Base-by-base conservation (phyloP, 2,797 vertebrate species). In the Phrynocephalus forsythii region DNA sequence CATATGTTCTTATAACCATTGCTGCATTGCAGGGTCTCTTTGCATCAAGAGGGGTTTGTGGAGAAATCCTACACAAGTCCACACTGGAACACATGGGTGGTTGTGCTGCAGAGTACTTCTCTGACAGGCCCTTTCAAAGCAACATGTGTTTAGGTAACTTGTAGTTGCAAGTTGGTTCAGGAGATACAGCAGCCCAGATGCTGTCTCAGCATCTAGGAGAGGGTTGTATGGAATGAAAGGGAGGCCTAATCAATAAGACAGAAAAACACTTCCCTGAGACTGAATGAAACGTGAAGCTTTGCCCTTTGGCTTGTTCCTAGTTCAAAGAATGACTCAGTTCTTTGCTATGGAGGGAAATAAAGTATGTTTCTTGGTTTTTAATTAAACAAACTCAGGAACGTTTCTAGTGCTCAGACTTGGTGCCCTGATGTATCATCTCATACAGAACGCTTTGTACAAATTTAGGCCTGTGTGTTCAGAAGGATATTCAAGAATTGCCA, bases 321-420 rank as follows among this genome's bases (percentile, higher is more conserved):
- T 86, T 89, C 26, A 84, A 3, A 83, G 63, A 92, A 84, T 92
- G 91, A 86, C 33, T 81, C 90, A 18, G 30, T 82, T 44, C 66
- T 85, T 78, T 68, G 87, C 26, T 90, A 91, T 89, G 89, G 87
- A 88, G 90, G 87, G 90, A 86, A 92, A 91, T 33, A 33, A 87
- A 63, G 60, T 5, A 91, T 85, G 85, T 91, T 90, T 92, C 69
- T 63, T 88, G 83, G 72, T 82, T 48, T 90, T 88, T 90, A 48
- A 24, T 92, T 92, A 44, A 50, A 0, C 89, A 78, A 11, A 87
- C 77, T 87, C 15, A 22, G 6, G 28, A 79, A n/a, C 68, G 66
- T 9, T 80, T 80, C 3, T 75, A 66, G 44, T 67, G 48, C 24
- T 72, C 79, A 79, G 3, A 9, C 33, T 66, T 72, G 38, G n/a